A percentile compares a stretch with the other conserved stretches of the same genome.
phyloP scores from a whole-genome alignment of 2,888 invertebrate species.

The Achlya flavicornis region DNA sequence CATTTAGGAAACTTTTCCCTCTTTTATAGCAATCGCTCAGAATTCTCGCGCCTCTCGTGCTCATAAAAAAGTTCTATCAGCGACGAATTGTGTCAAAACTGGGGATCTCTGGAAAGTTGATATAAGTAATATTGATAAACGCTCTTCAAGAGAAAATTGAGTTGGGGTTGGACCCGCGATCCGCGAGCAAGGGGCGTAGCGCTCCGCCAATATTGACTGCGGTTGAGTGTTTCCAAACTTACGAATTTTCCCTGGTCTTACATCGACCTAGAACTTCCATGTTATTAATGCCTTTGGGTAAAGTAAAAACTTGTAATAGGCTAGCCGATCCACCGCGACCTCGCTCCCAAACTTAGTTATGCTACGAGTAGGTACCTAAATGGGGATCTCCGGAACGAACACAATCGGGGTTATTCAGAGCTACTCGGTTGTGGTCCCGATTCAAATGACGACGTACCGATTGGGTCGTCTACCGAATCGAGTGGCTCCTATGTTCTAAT shows the following conservation, averaged over 20 bases:
- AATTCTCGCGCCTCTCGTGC: neutral
- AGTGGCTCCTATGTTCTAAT: too few species aligned
- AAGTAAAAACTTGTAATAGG: conserved; percentile 43
- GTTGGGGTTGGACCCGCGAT: conserved; percentile 47
- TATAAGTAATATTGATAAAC: conserved; percentile 61
- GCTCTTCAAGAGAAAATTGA: conserved; percentile 56
- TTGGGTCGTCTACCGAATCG: too few species aligned
- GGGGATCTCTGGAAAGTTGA: conserved; percentile 45
- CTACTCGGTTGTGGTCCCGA: too few species aligned
- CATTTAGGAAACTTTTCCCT: too few species aligned
- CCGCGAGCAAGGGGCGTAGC: conserved; percentile 45
- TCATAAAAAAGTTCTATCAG: conserved; percentile 25
- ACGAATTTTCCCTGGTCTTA: conserved; percentile 43
- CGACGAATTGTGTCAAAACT: conserved; percentile 29
- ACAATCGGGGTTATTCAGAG: too few species aligned
- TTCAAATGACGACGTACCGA: too few species aligned
- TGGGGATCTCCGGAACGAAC: neutral
- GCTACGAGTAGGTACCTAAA: neutral
- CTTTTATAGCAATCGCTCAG: too few species aligned
- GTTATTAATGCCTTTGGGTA: conserved; percentile 36
- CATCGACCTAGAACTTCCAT: conserved; percentile 39
- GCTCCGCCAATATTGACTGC: conserved; percentile 63
- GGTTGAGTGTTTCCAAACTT: conserved; percentile 51
- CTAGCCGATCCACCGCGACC: conserved; percentile 27
- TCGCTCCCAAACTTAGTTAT: neutral